phyloP scores from a whole-genome alignment of 2,797 vertebrate species.

The Tinamus major region DNA sequence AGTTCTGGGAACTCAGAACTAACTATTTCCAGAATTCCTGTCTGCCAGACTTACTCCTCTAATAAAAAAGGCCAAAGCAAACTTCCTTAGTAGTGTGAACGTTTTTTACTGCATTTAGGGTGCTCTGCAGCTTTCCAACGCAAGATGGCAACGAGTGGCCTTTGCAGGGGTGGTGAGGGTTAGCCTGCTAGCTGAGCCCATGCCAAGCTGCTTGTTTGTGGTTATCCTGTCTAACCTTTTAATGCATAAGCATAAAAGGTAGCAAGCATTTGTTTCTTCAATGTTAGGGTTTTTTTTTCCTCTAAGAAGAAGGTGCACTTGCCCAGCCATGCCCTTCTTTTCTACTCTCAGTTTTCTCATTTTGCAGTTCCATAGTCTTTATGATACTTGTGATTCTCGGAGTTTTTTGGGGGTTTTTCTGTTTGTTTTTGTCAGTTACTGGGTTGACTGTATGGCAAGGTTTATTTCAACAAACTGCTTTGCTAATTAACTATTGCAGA shows the following conservation, averaged over 20 bases:
- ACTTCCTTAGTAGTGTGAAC: constrained; percentile 28
- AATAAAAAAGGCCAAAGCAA: neutral
- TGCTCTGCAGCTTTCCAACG: constrained; percentile 75
- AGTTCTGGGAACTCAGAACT: neutral
- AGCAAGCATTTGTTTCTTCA: constrained; percentile 47
- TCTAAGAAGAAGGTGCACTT: constrained; percentile 18
- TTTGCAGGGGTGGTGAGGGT: constrained; percentile 16
- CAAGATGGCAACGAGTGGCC: constrained; percentile 76
- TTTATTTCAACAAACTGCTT: neutral
- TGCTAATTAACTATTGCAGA: neutral
- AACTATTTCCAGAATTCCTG: neutral
- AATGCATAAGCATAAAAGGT: constrained; percentile 60
- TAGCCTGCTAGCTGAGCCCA: constrained; percentile 16
- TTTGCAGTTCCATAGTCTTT: neutral
- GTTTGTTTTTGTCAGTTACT: neutral
- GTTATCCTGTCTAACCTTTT: constrained; percentile 58
- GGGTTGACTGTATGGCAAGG: neutral
- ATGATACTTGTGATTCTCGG: neutral
- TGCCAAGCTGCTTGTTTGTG: constrained; percentile 48
- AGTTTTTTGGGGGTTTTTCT: too few species aligned
- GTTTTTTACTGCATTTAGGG: neutral
- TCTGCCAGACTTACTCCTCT: neutral
- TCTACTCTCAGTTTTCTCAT: neutral
- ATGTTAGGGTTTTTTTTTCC: constrained; percentile 43
- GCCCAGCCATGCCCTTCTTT: constrained; percentile 21